phyloP scores from a whole-genome alignment of 2,113 vertebrate species.

The Epinephelus cyanopodus region DNA sequence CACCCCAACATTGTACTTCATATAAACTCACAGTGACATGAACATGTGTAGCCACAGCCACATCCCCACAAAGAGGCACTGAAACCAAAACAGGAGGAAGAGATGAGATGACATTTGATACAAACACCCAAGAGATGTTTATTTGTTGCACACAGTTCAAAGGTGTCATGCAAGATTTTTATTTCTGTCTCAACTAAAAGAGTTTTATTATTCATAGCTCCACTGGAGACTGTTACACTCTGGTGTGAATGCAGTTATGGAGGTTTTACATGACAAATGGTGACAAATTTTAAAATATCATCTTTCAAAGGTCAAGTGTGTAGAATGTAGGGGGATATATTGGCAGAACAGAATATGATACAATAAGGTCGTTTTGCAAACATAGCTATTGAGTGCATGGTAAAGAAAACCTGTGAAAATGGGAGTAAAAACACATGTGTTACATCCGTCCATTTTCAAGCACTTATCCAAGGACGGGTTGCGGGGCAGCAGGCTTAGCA shows the following conservation, averaged over 20 bases:
- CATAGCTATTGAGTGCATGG: too few relatives aligned
- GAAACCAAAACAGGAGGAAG: slow-evolving; percentile 10
- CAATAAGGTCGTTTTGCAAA: too few relatives aligned
- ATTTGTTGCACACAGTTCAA: neutral
- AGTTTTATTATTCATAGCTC: neutral
- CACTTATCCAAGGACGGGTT: too few relatives aligned
- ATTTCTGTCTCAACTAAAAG: neutral
- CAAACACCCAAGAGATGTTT: neutral
- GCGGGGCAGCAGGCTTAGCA: too few relatives aligned
- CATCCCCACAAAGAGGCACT: slow-evolving; percentile 1
- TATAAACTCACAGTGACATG: slow-evolving; percentile 1
- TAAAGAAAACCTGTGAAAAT: too few relatives aligned
- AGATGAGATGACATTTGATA: slow-evolving; percentile 5
- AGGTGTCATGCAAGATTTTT: neutral
- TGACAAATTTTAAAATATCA: too few relatives aligned
- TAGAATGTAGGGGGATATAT: neutral
- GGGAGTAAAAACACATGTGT: too few relatives aligned
- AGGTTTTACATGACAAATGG: neutral
- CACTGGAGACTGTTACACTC: neutral
- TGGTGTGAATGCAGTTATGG: neutral
- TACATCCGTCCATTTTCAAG: too few relatives aligned
- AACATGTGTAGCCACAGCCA: slow-evolving; percentile 4
- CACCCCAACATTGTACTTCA: neutral
- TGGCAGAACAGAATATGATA: too few relatives aligned
- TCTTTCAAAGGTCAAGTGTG: too few relatives aligned